Base-by-base conservation (phyloP, 2,113 vertebrate genomes). In the Kryptolebias marmoratus region DNA sequence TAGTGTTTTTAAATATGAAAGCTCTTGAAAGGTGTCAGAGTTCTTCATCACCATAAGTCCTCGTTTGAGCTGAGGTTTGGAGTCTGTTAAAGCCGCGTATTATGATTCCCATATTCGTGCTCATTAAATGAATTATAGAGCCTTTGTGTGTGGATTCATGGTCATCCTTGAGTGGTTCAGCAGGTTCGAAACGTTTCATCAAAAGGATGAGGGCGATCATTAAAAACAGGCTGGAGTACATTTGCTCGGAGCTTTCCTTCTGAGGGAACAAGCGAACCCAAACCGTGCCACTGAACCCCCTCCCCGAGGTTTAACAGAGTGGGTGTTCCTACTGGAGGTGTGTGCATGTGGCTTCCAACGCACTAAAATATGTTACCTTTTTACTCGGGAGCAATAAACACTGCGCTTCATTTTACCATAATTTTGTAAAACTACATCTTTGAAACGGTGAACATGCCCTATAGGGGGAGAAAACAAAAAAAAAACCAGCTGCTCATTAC, bases 361-460 rank as follows among this genome's bases (percentile, higher is more conserved):
- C 11, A 11, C n/a, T 27, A 52, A 10, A 52, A 52, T n/a, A 18
- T 11, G n/a, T 27, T 1, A 52, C 5, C 5, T 9, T 1, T 52
- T 18, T 52, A 48, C 15, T 48, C 47, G 1, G 10, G 44, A 11
- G 44, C 44, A 14, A 48, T 48, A 48, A 15, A 48, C 18, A 13
- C 39, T 36, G 9, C 39, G 39, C n/a, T 32, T 56, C 28, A 31
- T 56, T 56, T 32, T 32, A 1, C 7, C 3, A 31, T 32, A 57
- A 14, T 22, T 22, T 22, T 60, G 39, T 60, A 28, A 54, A 39
- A 62, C 48, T 27, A 6, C 30, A 62, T 59, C 22, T 65, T 31
- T 65, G 59, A 69, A 64, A 57, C 45, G 49, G 27, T 18, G 18
- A 32, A 44, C 48, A n/a, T 62, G 64, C 68, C 45, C 0, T 13